Evolutionary conservation across 1,140 invertebrate species (phyloP).

Genomic region (Probaryconus sp.): DNA sequence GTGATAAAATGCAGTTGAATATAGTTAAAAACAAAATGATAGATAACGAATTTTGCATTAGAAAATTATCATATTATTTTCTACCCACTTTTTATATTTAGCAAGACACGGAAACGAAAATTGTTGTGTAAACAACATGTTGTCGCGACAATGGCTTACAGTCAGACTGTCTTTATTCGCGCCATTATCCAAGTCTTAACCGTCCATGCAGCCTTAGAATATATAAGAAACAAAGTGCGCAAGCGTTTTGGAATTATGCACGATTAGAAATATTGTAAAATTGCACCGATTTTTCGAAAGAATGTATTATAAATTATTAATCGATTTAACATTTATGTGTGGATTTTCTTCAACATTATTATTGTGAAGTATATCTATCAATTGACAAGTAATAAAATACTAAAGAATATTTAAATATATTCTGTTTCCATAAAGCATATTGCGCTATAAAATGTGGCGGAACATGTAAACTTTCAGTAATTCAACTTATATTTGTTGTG

Average conservation of each 20-base stretch:
- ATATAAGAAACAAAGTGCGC: conserved; percentile 43
- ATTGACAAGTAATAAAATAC: too few relatives aligned
- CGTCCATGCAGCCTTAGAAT: conserved; percentile 65
- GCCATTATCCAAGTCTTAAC: conserved; percentile 77
- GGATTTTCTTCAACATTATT: too few relatives aligned
- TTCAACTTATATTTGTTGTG: too few relatives aligned
- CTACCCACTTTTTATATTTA: conserved; percentile 75
- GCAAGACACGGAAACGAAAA: conserved; percentile 74
- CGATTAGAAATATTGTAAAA: conserved; percentile 22
- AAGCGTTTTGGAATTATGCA: conserved; percentile 29
- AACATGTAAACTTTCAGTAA: too few relatives aligned
- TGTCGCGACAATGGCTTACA: conserved; percentile 60
- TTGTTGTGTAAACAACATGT: conserved; percentile 76
- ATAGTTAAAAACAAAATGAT: too few relatives aligned
- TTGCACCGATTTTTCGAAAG: conserved; percentile 35
- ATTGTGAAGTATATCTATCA: too few relatives aligned
- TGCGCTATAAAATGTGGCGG: too few relatives aligned
- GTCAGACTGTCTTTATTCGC: conserved; percentile 68
- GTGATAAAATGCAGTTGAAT: too few relatives aligned
- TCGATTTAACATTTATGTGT: conserved; percentile 3
- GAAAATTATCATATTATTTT: too few relatives aligned
- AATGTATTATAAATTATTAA: conserved; percentile 2
- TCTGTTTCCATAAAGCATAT: too few relatives aligned
- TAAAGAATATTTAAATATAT: too few relatives aligned
- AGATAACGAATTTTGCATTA: too few relatives aligned